Evolutionary conservation across 2,797 vertebrate genomes (phyloP), one percentile per base, ranked within the genome.

Genomic region (Capromys pilorides): DNA sequence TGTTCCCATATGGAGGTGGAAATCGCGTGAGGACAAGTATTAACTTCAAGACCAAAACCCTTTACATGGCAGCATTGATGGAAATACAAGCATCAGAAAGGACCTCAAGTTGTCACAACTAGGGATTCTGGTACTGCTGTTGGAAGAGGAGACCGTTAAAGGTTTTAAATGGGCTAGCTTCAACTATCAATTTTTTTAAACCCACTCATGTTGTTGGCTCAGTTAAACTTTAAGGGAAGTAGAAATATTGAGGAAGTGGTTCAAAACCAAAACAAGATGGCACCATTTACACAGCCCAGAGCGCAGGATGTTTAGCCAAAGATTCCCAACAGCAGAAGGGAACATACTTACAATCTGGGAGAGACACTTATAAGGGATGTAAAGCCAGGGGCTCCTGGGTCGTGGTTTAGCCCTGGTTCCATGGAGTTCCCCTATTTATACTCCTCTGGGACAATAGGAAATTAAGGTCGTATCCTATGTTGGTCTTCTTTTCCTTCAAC

Each of bases 261-360:
- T 36, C 75, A 92, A 85, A 90, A 79, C 28, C 21, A 28, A 83
- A 91, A 89, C 33, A 89, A 94, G 81, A 54, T 51, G 39, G 49
- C 21, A 91, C 5, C 5, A 31, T 31, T 78, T 49, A 22, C 71
- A 59, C 39, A 69, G 39, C 79, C 3, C 1, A 16, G 51, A 26
- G 26, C 59, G 9, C 64, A 57, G 2, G 18, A 2, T 21, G 16
- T 12, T 41, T 28, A 75, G 1, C 26, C 75, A 69, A n/a, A 39
- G 36, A 71, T 77, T 13, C 64, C 19, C 26, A 64, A 49, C 13
- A 71, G 28, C 41, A 14, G 61, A 21, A 21, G 59, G 1, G 49
- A 85, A 39, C n/a, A 36, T 6, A 88, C 4, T 81, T 49, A 81
- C 59, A 64, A 64, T 77, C 45, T 64, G 24, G n/a, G 64, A 77